These are phyloP conservation scores for Plodia interpunctella DNA, from an alignment of 1,140 invertebrate genomes.

Conservation along the genomic window DNA sequence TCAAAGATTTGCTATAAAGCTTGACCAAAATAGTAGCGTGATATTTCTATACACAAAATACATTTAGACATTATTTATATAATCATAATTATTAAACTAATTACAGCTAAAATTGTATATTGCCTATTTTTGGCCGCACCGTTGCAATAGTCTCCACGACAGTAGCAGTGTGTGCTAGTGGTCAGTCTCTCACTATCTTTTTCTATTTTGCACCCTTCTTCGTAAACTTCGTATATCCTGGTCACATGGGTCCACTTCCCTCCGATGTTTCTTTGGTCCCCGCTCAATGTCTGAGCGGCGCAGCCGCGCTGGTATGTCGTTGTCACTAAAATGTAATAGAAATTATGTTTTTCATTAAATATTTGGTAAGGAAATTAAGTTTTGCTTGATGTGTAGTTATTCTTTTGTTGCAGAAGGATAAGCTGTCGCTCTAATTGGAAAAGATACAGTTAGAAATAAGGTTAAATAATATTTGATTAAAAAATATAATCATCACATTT, in stretches of 20 bases:
- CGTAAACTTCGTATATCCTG: constrained; percentile 46
- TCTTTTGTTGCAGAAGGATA: too few relatives aligned
- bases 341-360: neutral
- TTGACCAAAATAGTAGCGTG: too few relatives aligned
- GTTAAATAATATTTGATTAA: too few relatives aligned
- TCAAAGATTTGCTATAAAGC: too few relatives aligned
- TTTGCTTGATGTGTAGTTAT: too few relatives aligned
- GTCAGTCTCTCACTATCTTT: constrained; percentile 20
- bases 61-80: neutral
- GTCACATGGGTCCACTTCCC: constrained; percentile 42
- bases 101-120: neutral
- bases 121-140: neutral
- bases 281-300: constrained; percentile 46
- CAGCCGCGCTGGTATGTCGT: constrained; percentile 42
- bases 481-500: too few relatives aligned
- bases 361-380: too few relatives aligned
- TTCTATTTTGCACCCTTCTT: constrained; percentile 36
- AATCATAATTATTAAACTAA: neutral
- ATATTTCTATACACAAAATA: too few relatives aligned
- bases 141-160: constrained; percentile 73
- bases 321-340: constrained; percentile 33
- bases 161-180: constrained; percentile 68
- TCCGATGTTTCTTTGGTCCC: constrained; percentile 47
- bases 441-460: too few relatives aligned
- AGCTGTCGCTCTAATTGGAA: too few relatives aligned